phyloP scores from a whole-genome alignment of 2,113 vertebrate species.

The Turdus rufiventris region DNA sequence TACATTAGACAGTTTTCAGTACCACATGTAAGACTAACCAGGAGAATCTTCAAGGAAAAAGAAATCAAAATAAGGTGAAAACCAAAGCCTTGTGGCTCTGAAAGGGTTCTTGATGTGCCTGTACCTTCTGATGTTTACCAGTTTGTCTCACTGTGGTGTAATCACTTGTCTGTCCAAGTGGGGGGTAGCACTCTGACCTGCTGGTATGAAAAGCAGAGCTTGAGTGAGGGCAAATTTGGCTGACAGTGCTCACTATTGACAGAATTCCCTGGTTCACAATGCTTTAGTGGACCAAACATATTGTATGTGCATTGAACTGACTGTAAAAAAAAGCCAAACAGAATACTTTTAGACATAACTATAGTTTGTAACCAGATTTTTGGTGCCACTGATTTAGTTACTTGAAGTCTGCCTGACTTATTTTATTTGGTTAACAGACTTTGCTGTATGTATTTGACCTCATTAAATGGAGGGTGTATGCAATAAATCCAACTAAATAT shows the following conservation, averaged over 20 bases:
- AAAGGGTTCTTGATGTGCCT: neutral
- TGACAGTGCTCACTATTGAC: neutral
- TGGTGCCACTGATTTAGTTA: neutral
- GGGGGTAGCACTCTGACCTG: neutral
- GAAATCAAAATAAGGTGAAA: neutral
- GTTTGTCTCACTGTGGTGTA: neutral
- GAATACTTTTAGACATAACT: neutral
- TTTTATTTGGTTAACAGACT: conserved; percentile 34
- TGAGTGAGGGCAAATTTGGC: neutral
- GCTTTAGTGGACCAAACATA: neutral
- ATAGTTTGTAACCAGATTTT: neutral
- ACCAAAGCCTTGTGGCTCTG: neutral
- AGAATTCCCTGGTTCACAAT: neutral
- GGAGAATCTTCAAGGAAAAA: neutral
- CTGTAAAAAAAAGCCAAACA: neutral
- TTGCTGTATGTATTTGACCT: conserved; percentile 17
- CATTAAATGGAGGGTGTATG: neutral
- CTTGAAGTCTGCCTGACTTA: neutral
- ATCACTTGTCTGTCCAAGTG: neutral
- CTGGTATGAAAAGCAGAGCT: neutral
- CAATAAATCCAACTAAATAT: conserved; percentile 52
- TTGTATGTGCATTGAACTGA: neutral
- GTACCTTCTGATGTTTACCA: neutral
- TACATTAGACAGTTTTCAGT: neutral
- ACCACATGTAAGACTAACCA: neutral